Evolutionary conservation across 2,888 invertebrate species (phyloP), one percentile per base, ranked within the genome.

Genomic region (Encarsia formosa): DNA sequence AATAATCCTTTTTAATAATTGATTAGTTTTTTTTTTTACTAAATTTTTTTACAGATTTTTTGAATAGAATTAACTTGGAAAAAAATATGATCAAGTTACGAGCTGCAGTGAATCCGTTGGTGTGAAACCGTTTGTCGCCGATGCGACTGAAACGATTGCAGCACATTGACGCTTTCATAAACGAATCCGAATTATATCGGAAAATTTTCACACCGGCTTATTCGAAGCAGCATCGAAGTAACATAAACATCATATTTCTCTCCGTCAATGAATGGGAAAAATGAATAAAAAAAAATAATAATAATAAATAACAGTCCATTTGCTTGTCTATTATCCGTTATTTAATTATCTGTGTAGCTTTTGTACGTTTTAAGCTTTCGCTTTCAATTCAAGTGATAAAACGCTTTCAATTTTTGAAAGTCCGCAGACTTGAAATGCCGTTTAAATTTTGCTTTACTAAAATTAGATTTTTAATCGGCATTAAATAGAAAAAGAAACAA

Each of bases 381-480:
- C 41, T 51, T 51, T 51, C 26, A 16, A 37, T n/a, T 9, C 34
- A 29, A 48, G 37, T 48, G 22, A 40, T 5, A 23, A 40, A 48
- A 37, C 19, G 51, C 48, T 55, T 55, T 13, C 41, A 15, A 45
- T 51, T 44, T 32, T 51, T 41, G 5, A 54, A 56, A 50, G 50
- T 51, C 42, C 48, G 56, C 53, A 56, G 51, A 56, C 53, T 56
- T 47, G 18, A 51, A 43, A 50, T 41, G 49, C 41, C 49, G 49
- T 47, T 51, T 44, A 37, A 35, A 46, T 42, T 38, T 29, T n/a
- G n/a, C n/a, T 35, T 23, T 43, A 42, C 18, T 44, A 15, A 37
- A 39, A 13, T 26, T 18, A 35, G 22, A 19, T 29, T 15, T 24
- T 35, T 40, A 11, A 45, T 45, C 34, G 50, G 43, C 35, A 19